These are phyloP conservation scores for Anoplolepis gracilipes DNA, from an alignment of 1,140 invertebrate species.

Conservation along the genomic window DNA sequence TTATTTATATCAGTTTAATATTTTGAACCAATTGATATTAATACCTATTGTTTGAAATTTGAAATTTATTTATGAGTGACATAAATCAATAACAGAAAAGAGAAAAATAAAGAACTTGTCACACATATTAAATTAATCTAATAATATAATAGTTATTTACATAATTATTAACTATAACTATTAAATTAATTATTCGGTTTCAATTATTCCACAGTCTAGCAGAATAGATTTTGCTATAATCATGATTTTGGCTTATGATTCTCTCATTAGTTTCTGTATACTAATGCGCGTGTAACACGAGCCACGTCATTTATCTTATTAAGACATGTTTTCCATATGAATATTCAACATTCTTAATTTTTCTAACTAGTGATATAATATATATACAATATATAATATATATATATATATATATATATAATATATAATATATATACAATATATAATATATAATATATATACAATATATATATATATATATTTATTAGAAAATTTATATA, in stretches of 20 bases:
- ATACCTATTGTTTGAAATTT: background rate
- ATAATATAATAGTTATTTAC: background rate
- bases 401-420: too few species aligned
- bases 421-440: too few species aligned
- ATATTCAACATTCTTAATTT: slow-evolving; percentile 9
- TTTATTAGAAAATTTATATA: background rate
- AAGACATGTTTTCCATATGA: background rate
- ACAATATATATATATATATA: too few species aligned
- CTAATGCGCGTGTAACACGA: background rate
- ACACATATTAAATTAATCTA: background rate
- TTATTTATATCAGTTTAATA: background rate
- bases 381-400: too few species aligned
- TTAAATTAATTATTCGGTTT: background rate
- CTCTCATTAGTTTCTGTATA: background rate
- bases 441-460: too few species aligned
- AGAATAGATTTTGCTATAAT: background rate
- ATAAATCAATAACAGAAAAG: background rate
- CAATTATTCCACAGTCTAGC: background rate
- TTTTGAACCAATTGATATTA: background rate
- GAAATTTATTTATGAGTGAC: background rate
- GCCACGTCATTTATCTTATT: background rate
- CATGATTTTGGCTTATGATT: background rate
- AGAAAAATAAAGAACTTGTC: background rate
- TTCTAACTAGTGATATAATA: background rate
- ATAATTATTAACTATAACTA: background rate